Percentiles rank a stretch among this genome's conserved stretches.
Conservation (phyloP, 2,888 invertebrate species). For the Cephus rjabovi region DNA sequence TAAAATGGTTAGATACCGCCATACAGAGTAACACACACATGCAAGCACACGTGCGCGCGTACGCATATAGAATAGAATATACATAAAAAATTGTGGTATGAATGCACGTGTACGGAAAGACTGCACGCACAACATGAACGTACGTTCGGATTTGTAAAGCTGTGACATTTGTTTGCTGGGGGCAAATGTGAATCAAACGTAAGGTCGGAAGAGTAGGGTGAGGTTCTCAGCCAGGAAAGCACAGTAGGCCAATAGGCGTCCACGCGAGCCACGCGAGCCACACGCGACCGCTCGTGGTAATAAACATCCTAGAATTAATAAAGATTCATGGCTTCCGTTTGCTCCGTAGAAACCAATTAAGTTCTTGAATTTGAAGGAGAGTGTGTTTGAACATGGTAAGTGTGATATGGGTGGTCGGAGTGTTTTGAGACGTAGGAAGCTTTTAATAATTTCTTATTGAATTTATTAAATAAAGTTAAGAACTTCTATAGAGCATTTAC, state of each 20-base stretch:
- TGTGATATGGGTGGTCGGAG: background rate
- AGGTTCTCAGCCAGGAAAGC: slow-evolving; percentile 2
- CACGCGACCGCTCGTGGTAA: slow-evolving; percentile 43
- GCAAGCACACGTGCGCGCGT: too few species aligned
- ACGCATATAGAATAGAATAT: too few species aligned
- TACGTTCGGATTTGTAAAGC: background rate
- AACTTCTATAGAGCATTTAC: too few species aligned
- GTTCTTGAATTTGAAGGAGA: background rate
- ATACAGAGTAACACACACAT: too few species aligned
- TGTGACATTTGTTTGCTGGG: background rate
- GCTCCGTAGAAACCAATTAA: slow-evolving; percentile 1
- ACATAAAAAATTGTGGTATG: too few species aligned
- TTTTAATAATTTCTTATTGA: background rate
- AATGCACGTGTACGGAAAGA: too few species aligned
- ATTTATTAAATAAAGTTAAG: background rate
- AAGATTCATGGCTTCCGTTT: slow-evolving; percentile 51
- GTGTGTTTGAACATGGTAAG: background rate
- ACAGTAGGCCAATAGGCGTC: slow-evolving; percentile 31
- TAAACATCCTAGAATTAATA: slow-evolving; percentile 53
- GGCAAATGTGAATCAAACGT: background rate
- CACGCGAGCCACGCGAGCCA: slow-evolving; percentile 14
- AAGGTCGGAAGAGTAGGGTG: background rate
- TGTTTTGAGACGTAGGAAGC: background rate
- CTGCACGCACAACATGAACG: too few species aligned
- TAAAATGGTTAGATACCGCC: too few species aligned